A percentile compares a stretch with the other conserved stretches of the same genome.
phyloP scores from a whole-genome alignment of 30 jellyfish, hydroid and myxozoan species.

The Turritopsis rubra region DNA sequence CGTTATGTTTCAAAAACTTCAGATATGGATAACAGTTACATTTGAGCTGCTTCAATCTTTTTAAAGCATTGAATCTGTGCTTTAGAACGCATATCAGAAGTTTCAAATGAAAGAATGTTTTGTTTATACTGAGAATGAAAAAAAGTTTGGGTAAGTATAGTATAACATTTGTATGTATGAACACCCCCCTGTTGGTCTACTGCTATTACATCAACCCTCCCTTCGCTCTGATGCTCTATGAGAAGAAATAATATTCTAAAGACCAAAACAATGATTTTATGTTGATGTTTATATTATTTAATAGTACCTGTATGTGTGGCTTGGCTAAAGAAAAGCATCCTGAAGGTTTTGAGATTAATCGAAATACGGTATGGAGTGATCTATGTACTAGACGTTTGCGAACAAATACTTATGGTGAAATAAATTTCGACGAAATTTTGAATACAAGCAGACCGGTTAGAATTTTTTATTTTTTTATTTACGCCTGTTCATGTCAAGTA shows the following conservation, averaged over 20 bases:
- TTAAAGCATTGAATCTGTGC: background rate
- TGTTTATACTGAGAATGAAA: background rate
- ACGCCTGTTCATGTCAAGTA: background rate
- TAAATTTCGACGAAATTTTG: conserved; percentile 68
- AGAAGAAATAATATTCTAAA: no score
- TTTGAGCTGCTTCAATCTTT: background rate
- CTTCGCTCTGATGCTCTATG: no score
- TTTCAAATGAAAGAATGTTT: background rate
- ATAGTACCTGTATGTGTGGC: conserved; percentile 58
- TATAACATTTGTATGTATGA: background rate
- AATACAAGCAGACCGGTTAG: conserved; percentile 65
- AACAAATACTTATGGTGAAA: conserved; percentile 82
- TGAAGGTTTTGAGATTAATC: conserved; percentile 17
- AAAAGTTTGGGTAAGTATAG: background rate
- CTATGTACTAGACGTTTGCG: conserved; percentile 53
- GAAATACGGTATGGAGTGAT: conserved; percentile 63
- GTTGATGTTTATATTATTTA: background rate
- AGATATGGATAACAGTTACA: background rate
- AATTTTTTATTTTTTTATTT: background rate
- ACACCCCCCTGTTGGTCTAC: no score
- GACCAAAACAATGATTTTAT: no score
- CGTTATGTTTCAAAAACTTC: no score
- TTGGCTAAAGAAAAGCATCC: conserved; percentile 23
- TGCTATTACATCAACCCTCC: no score
- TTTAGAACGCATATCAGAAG: background rate